Evolutionary conservation across 2,797 vertebrate genomes (phyloP), one percentile per base, ranked within the genome.

Genomic region (Coracias cyanogaster): DNA sequence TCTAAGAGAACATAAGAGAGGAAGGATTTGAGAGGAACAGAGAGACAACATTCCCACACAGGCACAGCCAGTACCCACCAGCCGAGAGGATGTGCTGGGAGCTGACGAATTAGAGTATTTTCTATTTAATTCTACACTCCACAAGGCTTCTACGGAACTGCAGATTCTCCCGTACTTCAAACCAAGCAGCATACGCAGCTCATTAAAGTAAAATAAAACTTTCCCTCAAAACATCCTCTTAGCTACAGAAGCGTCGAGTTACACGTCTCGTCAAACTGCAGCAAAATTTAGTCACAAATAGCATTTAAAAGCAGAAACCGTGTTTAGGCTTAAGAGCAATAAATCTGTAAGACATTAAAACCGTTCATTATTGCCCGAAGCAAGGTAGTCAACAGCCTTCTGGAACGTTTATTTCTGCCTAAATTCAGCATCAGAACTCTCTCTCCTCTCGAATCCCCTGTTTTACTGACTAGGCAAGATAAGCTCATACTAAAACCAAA

Each of bases 181-280:
- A 77, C 37, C 74, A 29, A 91, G 87, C 82, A 82, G 57, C 91
- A 92, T 58, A 79, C 64, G 70, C 21, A 76, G 74, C 92, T 91
- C 85, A 51, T 85, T 87, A 77, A 54, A 90, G 35, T 9, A 78
- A 89, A 92, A 89, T 21, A 26, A 66, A 85, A 22, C 52, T 49
- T 49, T 49, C 46, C 86, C 72, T 69, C 52, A 2, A 15, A 87
- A 48, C 35, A 58, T 22, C 58, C 81, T 82, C 43, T 45, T 18
- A 41, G 85, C 69, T 69, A 35, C 31, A 1, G 13, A 60, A 89
- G 26, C 5, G 17, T 57, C n/a, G 52, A 57, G 82, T 71, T 48
- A 33, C 77, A 33, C 31, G 5, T 58, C 69, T 48, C 67, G 29
- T 64, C 66, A 13, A 54, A 71, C 33, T 29, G 64, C 61, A 82